phyloP scores from a whole-genome alignment of 2,888 invertebrate species.

The Byasa hedistus region DNA sequence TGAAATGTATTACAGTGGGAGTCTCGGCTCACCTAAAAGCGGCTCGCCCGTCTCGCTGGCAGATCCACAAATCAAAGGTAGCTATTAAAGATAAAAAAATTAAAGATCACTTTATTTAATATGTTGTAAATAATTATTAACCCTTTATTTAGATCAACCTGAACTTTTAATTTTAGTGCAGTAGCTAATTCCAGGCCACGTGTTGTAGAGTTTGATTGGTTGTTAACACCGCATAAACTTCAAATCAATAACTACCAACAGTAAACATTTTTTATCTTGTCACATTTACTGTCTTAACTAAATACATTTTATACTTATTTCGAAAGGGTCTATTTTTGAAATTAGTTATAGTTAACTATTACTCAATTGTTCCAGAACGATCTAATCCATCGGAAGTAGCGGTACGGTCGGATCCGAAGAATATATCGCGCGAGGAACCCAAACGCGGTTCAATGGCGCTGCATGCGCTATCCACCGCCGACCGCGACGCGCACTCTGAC shows the following conservation, averaged over 20 bases:
- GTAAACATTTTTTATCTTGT: too few relatives aligned
- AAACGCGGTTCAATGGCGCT: constrained; percentile 57
- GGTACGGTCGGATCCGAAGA: constrained; percentile 56
- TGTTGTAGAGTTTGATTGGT: too few relatives aligned
- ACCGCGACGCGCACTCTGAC: constrained; percentile 69
- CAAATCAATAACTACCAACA: too few relatives aligned
- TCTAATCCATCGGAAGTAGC: constrained; percentile 65
- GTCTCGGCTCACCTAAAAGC: constrained; percentile 66
- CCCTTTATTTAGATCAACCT: too few relatives aligned
- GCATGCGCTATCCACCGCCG: constrained; percentile 57
- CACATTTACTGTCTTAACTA: not conserved
- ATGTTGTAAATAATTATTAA: too few relatives aligned
- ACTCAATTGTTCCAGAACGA: constrained; percentile 48
- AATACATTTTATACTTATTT: not conserved
- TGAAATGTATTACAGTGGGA: constrained; percentile 73
- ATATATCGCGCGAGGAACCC: constrained; percentile 55
- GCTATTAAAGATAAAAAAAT: not conserved
- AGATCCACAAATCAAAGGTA: constrained; percentile 67
- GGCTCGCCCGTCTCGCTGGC: constrained; percentile 65
- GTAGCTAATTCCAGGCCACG: too few relatives aligned
- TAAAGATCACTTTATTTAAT: too few relatives aligned
- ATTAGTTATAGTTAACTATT: not conserved
- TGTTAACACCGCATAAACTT: too few relatives aligned
- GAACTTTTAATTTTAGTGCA: too few relatives aligned
- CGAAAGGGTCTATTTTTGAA: not conserved